Conservation (phyloP, 2,888 invertebrate species). For the Deilephila elpenor region DNA sequence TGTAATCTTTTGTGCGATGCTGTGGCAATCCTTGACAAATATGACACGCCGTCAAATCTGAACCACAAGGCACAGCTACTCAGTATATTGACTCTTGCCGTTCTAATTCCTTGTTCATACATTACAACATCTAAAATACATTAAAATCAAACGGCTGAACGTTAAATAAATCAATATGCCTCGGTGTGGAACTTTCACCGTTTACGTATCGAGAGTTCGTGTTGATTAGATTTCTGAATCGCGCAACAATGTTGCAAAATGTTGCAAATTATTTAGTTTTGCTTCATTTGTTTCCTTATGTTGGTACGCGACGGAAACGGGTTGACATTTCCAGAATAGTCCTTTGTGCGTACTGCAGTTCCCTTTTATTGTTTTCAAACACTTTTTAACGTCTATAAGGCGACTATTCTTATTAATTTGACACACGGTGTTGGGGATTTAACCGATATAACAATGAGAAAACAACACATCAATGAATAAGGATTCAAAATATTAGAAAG, state of each 20-base stretch:
- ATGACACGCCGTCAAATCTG: background rate
- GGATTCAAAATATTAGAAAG: background rate
- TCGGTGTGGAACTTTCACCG: background rate
- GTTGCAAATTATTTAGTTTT: conserved; percentile 69
- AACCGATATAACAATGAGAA: background rate
- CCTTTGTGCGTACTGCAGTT: conserved; percentile 67
- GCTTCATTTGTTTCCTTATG: conserved; percentile 70
- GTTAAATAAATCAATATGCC: conserved; percentile 21
- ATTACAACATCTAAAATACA: conserved; percentile 6
- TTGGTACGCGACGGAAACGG: conserved; percentile 64
- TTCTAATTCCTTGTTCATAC: conserved; percentile 3
- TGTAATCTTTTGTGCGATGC: too few relatives aligned
- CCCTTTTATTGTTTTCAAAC: conserved; percentile 48
- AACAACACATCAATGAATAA: background rate
- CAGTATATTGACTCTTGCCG: conserved; percentile 6
- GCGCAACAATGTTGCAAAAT: conserved; percentile 43
- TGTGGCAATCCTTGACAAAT: too few relatives aligned
- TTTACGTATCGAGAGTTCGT: conserved; percentile 15
- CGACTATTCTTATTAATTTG: background rate
- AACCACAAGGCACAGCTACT: background rate
- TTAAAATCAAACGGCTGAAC: background rate
- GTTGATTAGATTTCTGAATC: conserved; percentile 36
- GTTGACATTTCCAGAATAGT: conserved; percentile 76
- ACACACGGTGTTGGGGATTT: background rate
- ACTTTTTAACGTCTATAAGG: conserved; percentile 28